Evolutionary conservation across 92 coral and sea anemone species (phyloP).

Genomic region (Epizoanthus fatuus): DNA sequence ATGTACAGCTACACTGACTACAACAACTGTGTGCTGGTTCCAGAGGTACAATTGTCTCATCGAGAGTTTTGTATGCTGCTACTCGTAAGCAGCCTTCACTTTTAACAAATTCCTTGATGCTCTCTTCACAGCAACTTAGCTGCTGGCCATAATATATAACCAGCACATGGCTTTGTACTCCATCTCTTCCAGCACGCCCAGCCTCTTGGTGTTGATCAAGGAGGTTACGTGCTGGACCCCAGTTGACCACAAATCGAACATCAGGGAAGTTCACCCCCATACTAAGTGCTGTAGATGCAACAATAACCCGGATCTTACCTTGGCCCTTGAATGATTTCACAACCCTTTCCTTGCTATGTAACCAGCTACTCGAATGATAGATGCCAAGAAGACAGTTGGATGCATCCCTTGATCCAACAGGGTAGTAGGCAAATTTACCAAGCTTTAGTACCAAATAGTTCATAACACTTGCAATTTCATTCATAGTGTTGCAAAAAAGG

Average conservation of each 20-base stretch:
- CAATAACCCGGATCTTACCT: background rate
- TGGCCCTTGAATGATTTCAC: background rate
- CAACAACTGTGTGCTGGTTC: constrained; percentile 3
- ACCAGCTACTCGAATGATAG: constrained; percentile 15
- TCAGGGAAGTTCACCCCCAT: no score
- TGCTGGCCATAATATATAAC: no score
- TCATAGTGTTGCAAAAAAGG: constrained; percentile 23
- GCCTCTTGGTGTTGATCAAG: constrained; percentile 22
- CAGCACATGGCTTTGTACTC: no score
- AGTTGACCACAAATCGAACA: constrained; percentile 13
- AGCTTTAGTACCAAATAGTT: constrained; percentile 10
- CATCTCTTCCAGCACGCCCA: background rate
- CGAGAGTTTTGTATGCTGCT: constrained; percentile 13
- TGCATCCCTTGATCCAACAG: no score
- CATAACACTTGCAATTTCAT: constrained; percentile 1
- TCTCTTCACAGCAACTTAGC: constrained; percentile 19
- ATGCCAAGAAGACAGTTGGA: no score
- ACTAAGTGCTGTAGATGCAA: constrained; percentile 16
- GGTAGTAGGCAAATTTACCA: no score
- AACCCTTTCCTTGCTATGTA: background rate
- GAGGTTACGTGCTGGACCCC: constrained; percentile 25
- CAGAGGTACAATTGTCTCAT: background rate
- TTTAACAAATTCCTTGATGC: constrained; percentile 7
- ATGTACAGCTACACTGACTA: background rate
- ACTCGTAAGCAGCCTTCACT: constrained; percentile 19